Conservation (phyloP, 1,140 invertebrate species). For the Alviniconcha marisindica region DNA sequence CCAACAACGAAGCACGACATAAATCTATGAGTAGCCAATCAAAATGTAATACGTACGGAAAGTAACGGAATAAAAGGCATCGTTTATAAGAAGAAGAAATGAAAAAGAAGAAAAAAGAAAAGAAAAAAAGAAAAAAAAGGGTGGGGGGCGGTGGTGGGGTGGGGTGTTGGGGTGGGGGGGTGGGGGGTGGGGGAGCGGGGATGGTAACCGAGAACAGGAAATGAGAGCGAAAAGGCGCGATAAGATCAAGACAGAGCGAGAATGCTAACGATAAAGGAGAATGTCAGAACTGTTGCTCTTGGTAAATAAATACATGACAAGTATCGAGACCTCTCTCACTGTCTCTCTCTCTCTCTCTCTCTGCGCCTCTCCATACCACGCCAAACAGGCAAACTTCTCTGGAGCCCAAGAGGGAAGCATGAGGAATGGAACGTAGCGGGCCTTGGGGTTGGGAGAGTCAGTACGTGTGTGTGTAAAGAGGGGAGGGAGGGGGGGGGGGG, state of each 20-base stretch:
- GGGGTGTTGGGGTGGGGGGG: too few species aligned
- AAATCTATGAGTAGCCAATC: too few species aligned
- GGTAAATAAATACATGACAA: not conserved
- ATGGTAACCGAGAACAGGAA: not conserved
- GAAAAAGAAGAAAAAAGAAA: not conserved
- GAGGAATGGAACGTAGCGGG: too few species aligned
- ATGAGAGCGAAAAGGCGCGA: too few species aligned
- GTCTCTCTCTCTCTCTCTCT: not conserved
- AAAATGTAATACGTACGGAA: too few species aligned
- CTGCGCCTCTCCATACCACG: not conserved
- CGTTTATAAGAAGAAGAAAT: not conserved
- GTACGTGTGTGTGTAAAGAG: not conserved
- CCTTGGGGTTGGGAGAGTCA: too few species aligned
- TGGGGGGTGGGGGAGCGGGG: too few species aligned
- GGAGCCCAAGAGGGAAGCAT: not conserved
- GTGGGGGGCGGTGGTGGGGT: not conserved
- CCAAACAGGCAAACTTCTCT: not conserved
- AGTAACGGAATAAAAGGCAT: too few species aligned
- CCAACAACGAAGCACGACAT: too few species aligned
- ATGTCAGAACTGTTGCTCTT: not conserved
- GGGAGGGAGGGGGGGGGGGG: not conserved
- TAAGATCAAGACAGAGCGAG: not conserved
- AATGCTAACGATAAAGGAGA: conserved; percentile 1
- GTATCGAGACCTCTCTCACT: not conserved
- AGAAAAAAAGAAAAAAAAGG: not conserved